Percentiles rank a stretch among this genome's conserved stretches.
Conservation (phyloP, 1,140 invertebrate species). For the Nebria ingens region DNA sequence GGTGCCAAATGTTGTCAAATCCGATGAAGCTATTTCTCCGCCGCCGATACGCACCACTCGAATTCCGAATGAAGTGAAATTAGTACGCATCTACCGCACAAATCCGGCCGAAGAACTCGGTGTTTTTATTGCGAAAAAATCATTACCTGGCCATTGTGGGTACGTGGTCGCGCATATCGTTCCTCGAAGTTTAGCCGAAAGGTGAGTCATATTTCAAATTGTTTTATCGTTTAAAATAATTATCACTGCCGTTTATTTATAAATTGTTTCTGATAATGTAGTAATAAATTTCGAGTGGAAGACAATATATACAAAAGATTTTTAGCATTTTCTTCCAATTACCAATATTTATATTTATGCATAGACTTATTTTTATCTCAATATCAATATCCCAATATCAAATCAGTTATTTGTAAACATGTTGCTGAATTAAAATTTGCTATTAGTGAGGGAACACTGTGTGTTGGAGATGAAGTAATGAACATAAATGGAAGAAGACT, state of each 20-base stretch:
- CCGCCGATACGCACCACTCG: not conserved
- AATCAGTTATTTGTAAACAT: too few relatives aligned
- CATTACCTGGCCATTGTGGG: slow-evolving; percentile 53
- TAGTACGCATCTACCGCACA: slow-evolving; percentile 56
- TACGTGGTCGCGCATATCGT: slow-evolving; percentile 78
- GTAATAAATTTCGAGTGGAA: too few relatives aligned
- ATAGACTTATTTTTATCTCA: too few relatives aligned
- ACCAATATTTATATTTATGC: too few relatives aligned
- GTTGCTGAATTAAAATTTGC: too few relatives aligned
- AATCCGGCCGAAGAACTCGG: slow-evolving; percentile 62
- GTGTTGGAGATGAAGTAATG: slow-evolving; percentile 70
- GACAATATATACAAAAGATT: too few relatives aligned
- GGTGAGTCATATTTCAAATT: slow-evolving; percentile 43
- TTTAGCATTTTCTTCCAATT: too few relatives aligned
- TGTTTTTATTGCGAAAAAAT: slow-evolving; percentile 71
- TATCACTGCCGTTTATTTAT: too few relatives aligned
- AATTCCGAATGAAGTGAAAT: slow-evolving; percentile 30
- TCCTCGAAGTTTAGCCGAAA: slow-evolving; percentile 63
- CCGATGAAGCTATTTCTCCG: not conserved
- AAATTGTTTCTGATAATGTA: too few relatives aligned
- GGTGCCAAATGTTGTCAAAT: slow-evolving; percentile 30
- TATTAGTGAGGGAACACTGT: slow-evolving; percentile 61
- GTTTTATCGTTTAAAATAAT: too few relatives aligned
- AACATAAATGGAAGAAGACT: slow-evolving; percentile 71
- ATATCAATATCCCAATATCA: too few relatives aligned